phyloP scores from a whole-genome alignment of 2,797 vertebrate genomes.

The Phoebastria nigripes region DNA sequence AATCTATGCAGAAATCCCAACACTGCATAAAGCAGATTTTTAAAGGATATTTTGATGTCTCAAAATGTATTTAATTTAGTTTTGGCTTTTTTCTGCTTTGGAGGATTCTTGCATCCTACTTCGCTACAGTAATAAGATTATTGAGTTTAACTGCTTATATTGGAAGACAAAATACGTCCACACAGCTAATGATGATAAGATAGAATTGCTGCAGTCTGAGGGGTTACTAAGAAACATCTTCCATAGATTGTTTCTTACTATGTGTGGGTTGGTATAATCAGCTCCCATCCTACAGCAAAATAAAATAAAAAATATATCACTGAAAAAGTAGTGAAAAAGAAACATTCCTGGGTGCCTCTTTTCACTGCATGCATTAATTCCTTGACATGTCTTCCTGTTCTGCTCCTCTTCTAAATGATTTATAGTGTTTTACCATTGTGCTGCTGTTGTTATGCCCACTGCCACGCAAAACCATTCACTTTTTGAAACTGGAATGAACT shows the following conservation, averaged over 20 bases:
- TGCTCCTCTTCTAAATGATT: neutral
- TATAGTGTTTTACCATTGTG: neutral
- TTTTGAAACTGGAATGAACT: neutral
- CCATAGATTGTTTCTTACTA: neutral
- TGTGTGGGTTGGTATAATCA: neutral
- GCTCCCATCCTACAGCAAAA: neutral
- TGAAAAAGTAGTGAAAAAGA: neutral
- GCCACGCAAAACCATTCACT: fast-evolving
- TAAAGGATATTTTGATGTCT: neutral
- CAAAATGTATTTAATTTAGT: neutral
- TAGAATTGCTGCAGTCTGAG: neutral
- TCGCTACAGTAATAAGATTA: neutral
- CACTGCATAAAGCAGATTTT: neutral
- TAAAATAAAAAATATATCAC: neutral
- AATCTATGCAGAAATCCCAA: neutral
- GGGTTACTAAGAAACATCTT: neutral
- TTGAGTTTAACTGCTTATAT: neutral
- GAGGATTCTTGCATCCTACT: neutral
- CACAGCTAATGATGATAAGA: neutral
- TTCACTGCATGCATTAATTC: neutral
- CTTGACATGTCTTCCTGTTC: neutral
- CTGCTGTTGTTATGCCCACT: neutral
- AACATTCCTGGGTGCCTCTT: neutral
- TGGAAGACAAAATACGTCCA: neutral
- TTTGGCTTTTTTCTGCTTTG: neutral